These are phyloP conservation scores for Dryobota labecula DNA, from an alignment of 2,888 invertebrate genomes.

Conservation along the genomic window DNA sequence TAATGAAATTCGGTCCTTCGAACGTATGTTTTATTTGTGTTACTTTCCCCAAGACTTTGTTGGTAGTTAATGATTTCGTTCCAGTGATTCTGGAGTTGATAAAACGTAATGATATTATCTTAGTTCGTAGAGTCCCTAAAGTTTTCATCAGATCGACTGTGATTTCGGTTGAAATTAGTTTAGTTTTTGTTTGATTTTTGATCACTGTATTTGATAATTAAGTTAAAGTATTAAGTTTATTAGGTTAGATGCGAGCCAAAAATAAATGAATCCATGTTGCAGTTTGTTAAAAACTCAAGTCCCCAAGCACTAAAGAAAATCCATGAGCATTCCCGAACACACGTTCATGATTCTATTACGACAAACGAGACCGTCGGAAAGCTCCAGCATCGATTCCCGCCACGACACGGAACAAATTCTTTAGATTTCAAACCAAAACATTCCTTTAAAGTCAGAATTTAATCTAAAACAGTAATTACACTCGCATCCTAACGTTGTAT, in stretches of 20 bases:
- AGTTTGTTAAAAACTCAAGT: conserved; percentile 29
- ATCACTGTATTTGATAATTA: conserved; percentile 26
- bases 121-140: conserved; percentile 42
- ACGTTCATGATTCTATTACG: conserved; percentile 35
- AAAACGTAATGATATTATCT: conserved; percentile 61
- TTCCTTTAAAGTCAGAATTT: conserved; percentile 59
- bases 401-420: conserved; percentile 47
- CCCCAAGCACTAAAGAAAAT: neutral
- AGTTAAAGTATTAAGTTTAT: neutral
- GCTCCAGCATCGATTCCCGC: conserved; percentile 36
- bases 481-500: conserved; percentile 57
- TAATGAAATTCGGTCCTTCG: conserved; percentile 60
- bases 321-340: conserved; percentile 15
- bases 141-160: conserved; percentile 43
- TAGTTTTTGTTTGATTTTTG: conserved; percentile 35
- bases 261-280: neutral
- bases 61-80: conserved; percentile 58
- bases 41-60: conserved; percentile 54
- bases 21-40: conserved; percentile 63
- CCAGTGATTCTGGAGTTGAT: conserved; percentile 55
- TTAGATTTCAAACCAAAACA: conserved; percentile 60
- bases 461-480: conserved; percentile 60
- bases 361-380: conserved; percentile 38
- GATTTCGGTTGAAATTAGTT: conserved; percentile 44
- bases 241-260: neutral